Base-by-base conservation (phyloP, 2,888 invertebrate species). In the Lochmaea crataegi region DNA sequence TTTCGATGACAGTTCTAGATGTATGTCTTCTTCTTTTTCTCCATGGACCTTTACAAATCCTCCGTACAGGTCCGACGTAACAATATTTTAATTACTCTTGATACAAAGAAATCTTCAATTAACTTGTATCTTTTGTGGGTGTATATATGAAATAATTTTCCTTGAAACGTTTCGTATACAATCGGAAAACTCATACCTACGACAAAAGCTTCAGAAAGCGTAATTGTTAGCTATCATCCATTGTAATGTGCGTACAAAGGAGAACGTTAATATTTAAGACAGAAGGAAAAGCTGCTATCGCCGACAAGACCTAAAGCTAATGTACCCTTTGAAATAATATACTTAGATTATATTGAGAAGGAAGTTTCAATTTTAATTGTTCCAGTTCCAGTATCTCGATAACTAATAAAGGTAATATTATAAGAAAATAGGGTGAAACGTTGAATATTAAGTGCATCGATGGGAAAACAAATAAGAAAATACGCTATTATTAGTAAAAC, bases 191-290 rank as follows among this genome's bases (percentile, higher is more conserved):
- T 60, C 38, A n/a, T 60, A 60, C 60, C 32, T 38, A 32, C 60
- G 38, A 60, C 60, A 38, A 60, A 60, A 38, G 60, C n/a, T 38
- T 60, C 38, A 38, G 32, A 60, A 38, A 60, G 2, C 60, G 16
- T 60, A 60, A 60, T 60, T 60, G 60, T 60, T n/a, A 38, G 60
- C 58, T 38, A 60, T 16, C 60, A 38, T 60, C 60, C 12, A 60
- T 60, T 60, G 60, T 60, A 26, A 38, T 38, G 60, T 14, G 32
- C 0, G 38, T 32, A 32, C 60, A 60, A 60, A 60, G 60, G 38
- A 38, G 38, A 60, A 60, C 60, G 16, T 60, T 60, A 60, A 60
- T 60, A 38, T 60, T 60, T 60, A 38, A 60, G 60, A 60, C 60
- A 14, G 60, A 26, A 60, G 16, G 60, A 32, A 58, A 58, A 58